Conservation (phyloP, 2,888 invertebrate genomes). For the Baronia brevicornis region DNA sequence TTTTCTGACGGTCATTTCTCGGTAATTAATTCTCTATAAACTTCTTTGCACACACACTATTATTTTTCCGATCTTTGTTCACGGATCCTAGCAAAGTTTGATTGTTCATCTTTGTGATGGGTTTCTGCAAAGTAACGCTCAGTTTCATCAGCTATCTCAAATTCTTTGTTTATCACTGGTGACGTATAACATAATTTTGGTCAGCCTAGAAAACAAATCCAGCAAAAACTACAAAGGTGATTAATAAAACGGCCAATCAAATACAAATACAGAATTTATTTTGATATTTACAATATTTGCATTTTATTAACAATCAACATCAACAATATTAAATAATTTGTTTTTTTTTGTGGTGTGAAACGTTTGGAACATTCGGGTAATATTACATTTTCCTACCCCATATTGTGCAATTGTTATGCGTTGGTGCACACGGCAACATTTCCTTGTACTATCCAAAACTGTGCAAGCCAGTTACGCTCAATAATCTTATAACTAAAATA, state of each 20-base stretch:
- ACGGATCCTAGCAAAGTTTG: no score
- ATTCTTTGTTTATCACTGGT: no score
- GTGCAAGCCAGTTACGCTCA: conserved; percentile 15
- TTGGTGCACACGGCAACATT: conserved; percentile 26
- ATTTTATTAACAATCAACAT: conserved; percentile 87
- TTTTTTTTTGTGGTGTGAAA: conserved; percentile 71
- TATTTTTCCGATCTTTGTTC: no score
- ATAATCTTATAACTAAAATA: conserved; percentile 8
- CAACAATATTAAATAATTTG: conserved; percentile 82
- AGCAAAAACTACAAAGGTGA: no score
- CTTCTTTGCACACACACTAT: no score
- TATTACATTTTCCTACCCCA: conserved; percentile 46
- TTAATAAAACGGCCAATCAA: conserved; percentile 58
- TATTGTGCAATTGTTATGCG: conserved; percentile 29
- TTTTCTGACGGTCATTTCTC: no score
- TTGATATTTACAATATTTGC: conserved; percentile 84
- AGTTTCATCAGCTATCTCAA: no score
- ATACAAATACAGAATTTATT: conserved; percentile 83
- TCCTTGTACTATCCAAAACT: conserved; percentile 19
- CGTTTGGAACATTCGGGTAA: conserved; percentile 63
- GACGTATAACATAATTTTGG: no score
- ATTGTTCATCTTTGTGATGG: no score
- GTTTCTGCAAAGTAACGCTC: no score
- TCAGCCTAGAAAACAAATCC: no score
- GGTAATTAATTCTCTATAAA: no score